A percentile compares a stretch with the other conserved stretches of the same genome.
These are phyloP conservation scores for Cynoglossus semilaevis DNA, from an alignment of 2,113 vertebrate species.

Conservation along the genomic window DNA sequence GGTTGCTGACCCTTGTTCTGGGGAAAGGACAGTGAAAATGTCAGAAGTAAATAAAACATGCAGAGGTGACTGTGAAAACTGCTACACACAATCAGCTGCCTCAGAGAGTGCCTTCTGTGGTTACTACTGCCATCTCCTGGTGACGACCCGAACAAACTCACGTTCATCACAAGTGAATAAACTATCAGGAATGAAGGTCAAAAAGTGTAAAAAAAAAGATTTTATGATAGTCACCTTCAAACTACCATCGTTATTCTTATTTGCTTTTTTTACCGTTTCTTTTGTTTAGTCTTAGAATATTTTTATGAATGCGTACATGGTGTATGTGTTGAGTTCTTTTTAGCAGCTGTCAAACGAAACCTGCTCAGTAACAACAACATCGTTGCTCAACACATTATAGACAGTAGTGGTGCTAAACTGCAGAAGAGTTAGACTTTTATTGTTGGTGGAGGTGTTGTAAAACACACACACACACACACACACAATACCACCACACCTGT, in stretches of 20 bases:
- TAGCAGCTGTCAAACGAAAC: background rate
- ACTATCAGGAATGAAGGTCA: background rate
- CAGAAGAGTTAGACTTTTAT: conserved; percentile 41
- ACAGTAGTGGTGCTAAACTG: conserved; percentile 32
- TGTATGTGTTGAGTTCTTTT: too few species aligned
- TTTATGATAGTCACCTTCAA: too few species aligned
- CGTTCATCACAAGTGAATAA: background rate
- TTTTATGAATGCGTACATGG: too few species aligned
- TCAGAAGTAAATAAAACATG: conserved; percentile 3
- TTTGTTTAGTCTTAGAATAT: too few species aligned
- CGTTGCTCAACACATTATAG: conserved; percentile 32
- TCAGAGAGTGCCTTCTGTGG: conserved; percentile 35
- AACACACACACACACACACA: background rate
- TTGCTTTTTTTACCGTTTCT: too few species aligned
- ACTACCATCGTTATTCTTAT: too few species aligned
- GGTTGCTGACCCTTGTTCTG: too few species aligned
- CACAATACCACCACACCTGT: conserved; percentile 21
- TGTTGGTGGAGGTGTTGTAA: conserved; percentile 30
- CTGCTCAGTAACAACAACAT: conserved; percentile 28
- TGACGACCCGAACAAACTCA: background rate
- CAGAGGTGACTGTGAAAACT: conserved; percentile 6
- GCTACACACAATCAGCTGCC: conserved; percentile 8
- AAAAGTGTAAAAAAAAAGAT: too few species aligned
- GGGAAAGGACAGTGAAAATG: too few species aligned
- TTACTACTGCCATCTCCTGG: conserved; percentile 66